Evolutionary conservation across 2,888 invertebrate species (phyloP).

Genomic region (Leptinotarsa rubiginosa): DNA sequence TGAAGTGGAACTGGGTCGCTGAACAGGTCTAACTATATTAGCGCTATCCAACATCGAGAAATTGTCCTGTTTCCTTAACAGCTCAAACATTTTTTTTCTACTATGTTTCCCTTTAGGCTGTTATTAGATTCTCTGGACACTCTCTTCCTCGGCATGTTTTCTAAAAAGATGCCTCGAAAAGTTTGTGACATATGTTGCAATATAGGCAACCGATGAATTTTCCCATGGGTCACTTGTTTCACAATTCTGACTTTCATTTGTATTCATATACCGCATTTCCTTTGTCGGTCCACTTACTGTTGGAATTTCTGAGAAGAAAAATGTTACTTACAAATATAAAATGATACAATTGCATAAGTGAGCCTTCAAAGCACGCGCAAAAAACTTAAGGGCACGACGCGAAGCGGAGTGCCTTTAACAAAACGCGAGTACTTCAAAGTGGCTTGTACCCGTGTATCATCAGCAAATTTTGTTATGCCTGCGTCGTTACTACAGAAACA

Average conservation of each 20-base stretch:
- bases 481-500: conserved; percentile 2
- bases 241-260: not conserved
- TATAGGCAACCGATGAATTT: conserved; percentile 33
- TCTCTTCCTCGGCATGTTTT: conserved; percentile 43
- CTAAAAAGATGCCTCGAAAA: conserved; percentile 47
- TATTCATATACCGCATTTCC: not conserved
- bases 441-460: not conserved
- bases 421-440: conserved; percentile 1
- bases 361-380: conserved; percentile 1
- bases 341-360: not conserved
- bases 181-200: conserved; percentile 46
- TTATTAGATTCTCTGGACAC: conserved; percentile 37
- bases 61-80: conserved; percentile 45
- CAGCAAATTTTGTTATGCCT: not conserved
- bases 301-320: not conserved
- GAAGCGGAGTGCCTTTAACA: conserved; percentile 4
- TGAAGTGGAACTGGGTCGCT: not conserved
- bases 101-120: conserved; percentile 38
- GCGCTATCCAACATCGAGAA: conserved; percentile 26
- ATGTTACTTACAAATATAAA: conserved; percentile 1
- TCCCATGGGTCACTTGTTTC: not conserved
- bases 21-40: conserved; percentile 1
- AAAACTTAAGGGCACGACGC: not conserved
- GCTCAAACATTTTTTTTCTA: conserved; percentile 40
- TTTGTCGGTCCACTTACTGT: not conserved